Base-by-base conservation (phyloP, 2,888 invertebrate genomes). In the Melikaiella ostensackeni region DNA sequence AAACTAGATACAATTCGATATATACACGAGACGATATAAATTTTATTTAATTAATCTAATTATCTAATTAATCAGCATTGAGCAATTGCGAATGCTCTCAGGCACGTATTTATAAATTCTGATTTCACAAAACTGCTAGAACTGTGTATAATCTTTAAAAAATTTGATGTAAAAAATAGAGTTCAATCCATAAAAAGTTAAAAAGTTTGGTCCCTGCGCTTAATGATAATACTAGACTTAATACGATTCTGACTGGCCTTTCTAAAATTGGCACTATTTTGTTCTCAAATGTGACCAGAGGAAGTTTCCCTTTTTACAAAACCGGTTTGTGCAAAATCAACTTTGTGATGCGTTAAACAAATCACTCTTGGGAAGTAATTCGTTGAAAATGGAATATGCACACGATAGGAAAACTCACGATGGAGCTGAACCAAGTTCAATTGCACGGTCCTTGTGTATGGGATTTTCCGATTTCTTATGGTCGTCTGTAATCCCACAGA, bases 211-310 rank as follows among this genome's bases (percentile, higher is more conserved):
- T 46, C 50, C 66, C 27, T 46, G 24, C 27, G 27, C 27, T 59
- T 27, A 59, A 46, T 55, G 46, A 50, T 55, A 70, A 70, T 70
- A 70, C 70, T 70, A 50, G n/a, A 70, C 66, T 70, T 50, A 66
- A 66, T 66, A 70, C 66, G 27, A n/a, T n/a, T 70, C 19, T 70
- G 66, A 70, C 70, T 50, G 70, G 50, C 66, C 66, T 70, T n/a
- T 50, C 27, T 70, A 50, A 70, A 70, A 70, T 30, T 70, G 66
- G 70, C 70, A 70, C 70, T 70, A 70, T n/a, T 30, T 70, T 70
- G 46, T 30, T 66, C 24, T 66, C 30, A 30, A 50, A 19, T 0
- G 11, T 50, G 50, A 70, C 50, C 50, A 50, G 70, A 70, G 70
- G n/a, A 9, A 24, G 27, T 59, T 59, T 59, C 16, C 5, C 16